phyloP scores from a whole-genome alignment of 2,113 vertebrate species.

The Chaetura pelagica region DNA sequence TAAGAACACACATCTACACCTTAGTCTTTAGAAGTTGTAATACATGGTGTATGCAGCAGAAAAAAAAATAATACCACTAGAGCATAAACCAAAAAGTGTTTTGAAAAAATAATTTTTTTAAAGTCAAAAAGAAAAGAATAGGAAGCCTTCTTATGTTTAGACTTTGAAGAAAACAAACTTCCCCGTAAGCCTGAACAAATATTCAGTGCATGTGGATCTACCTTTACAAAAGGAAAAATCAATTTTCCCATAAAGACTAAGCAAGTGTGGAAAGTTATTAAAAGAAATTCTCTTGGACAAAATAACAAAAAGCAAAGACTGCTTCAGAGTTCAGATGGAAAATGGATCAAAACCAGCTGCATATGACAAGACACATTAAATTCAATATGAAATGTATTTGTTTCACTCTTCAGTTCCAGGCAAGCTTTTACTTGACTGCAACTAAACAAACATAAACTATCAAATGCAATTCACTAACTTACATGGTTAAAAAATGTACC shows the following conservation, averaged over 20 bases:
- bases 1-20: not conserved
- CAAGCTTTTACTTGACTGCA: not conserved
- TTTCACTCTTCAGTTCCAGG: not conserved
- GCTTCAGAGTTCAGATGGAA: not conserved
- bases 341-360: not conserved
- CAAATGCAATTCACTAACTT: not conserved
- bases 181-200: not conserved
- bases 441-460: not conserved
- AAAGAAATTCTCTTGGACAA: not conserved
- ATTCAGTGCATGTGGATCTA: not conserved
- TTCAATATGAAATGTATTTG: not conserved
- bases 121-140: not conserved
- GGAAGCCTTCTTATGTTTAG: not conserved
- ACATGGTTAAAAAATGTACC: not conserved
- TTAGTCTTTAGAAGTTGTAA: not conserved
- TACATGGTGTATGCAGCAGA: accelerated
- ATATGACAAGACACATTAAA: not conserved
- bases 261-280: not conserved
- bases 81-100: not conserved
- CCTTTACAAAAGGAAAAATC: not conserved
- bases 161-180: not conserved
- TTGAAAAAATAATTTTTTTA: not conserved
- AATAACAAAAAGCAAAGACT: not conserved
- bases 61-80: not conserved
- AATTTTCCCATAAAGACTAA: not conserved